These are phyloP conservation scores for Microctonus aethiopoides DNA, from an alignment of 2,888 invertebrate genomes.

Conservation along the genomic window DNA sequence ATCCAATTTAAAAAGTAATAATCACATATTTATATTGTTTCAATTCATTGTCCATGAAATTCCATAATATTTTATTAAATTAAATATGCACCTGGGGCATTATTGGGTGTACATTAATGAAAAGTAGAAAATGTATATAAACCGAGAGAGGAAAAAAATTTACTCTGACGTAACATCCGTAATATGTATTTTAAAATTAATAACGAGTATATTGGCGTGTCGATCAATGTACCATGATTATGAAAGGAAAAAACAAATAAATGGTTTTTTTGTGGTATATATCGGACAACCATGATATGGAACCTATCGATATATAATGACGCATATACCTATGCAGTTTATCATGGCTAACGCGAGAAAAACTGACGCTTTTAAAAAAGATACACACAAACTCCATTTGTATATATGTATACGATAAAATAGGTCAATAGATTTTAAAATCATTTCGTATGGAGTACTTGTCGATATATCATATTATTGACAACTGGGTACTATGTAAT, in stretches of 20 bases:
- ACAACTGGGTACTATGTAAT: constrained; percentile 23
- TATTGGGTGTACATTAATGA: background rate
- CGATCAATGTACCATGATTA: constrained; percentile 21
- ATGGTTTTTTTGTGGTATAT: background rate
- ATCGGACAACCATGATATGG: background rate
- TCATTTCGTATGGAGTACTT: constrained; percentile 18
- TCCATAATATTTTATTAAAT: too few species aligned
- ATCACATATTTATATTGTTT: too few species aligned
- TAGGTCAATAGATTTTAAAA: constrained; percentile 28
- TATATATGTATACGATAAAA: background rate
- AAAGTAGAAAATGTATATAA: background rate
- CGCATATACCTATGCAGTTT: background rate
- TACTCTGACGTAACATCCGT: background rate
- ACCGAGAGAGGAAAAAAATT: background rate
- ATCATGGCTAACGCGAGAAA: background rate
- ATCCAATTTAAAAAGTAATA: too few species aligned
- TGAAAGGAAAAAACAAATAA: background rate
- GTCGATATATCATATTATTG: constrained; percentile 32
- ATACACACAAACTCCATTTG: background rate
- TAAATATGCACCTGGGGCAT: background rate
- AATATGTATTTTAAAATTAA: background rate
- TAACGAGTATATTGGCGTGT: constrained; percentile 3
- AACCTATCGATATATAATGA: background rate
- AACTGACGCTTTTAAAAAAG: background rate
- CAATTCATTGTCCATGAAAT: too few species aligned